These are phyloP conservation scores for Plebejus melissa DNA, from an alignment of 2,888 invertebrate genomes.

Conservation along the genomic window DNA sequence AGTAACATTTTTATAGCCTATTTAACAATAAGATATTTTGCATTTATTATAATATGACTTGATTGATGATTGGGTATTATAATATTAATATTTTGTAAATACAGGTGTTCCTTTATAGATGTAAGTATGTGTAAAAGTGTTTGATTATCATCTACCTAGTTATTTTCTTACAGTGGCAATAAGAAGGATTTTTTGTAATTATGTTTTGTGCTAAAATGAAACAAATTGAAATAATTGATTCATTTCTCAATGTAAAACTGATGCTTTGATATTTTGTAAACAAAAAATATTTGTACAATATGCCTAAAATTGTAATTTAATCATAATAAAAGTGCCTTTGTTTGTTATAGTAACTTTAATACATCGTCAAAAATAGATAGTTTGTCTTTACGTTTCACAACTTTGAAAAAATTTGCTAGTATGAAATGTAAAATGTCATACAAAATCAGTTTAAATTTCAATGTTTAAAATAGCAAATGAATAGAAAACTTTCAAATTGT, in stretches of 20 bases:
- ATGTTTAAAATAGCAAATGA: not conserved
- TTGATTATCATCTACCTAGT: not conserved
- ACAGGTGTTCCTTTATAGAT: not conserved
- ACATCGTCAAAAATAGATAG: no score
- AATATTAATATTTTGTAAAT: not conserved
- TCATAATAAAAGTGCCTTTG: not conserved
- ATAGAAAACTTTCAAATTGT: constrained; percentile 2
- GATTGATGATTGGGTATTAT: not conserved
- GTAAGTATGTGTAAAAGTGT: not conserved
- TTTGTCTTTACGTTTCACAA: not conserved
- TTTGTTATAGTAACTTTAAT: not conserved
- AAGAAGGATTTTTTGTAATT: not conserved
- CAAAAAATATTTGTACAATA: not conserved
- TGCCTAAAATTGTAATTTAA: not conserved
- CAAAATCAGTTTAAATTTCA: not conserved
- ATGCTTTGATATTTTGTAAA: not conserved
- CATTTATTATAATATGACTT: not conserved
- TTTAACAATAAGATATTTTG: constrained; percentile 15
- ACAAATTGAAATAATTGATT: not conserved
- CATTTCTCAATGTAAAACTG: not conserved
- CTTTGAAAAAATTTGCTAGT: not conserved
- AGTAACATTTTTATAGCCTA: not conserved
- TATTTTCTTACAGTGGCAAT: not conserved
- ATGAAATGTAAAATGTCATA: not conserved
- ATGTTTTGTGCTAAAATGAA: not conserved